These are phyloP conservation scores for Brachypteracias leptosomus DNA, from an alignment of 2,113 vertebrate species.

Conservation along the genomic window DNA sequence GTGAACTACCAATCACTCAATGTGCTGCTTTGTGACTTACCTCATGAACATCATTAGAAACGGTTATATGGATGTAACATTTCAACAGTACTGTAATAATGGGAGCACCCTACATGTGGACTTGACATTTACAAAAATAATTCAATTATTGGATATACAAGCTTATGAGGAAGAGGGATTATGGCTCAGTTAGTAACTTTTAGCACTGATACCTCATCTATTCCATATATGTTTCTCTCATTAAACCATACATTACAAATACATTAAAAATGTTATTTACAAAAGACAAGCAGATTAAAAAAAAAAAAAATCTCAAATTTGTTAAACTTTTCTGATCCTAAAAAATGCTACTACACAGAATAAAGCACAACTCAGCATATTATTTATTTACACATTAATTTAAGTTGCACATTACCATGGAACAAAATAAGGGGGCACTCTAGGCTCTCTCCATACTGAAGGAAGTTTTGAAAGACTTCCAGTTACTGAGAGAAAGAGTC, in stretches of 20 bases:
- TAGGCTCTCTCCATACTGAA: neutral
- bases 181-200: neutral
- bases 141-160: neutral
- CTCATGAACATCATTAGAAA: neutral
- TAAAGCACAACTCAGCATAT: neutral
- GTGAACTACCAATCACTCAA: neutral
- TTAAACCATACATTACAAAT: neutral
- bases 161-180: neutral
- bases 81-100: neutral
- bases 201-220: neutral
- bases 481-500: neutral
- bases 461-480: neutral
- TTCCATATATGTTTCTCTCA: neutral
- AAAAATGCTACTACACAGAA: neutral
- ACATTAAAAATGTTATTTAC: neutral
- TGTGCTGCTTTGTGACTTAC: neutral
- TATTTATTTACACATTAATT: neutral
- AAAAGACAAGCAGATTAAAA: neutral
- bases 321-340: neutral
- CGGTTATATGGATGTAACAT: neutral
- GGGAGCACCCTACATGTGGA: neutral
- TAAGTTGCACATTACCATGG: neutral
- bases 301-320: neutral
- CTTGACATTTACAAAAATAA: neutral
- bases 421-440: neutral